Evolutionary conservation across 2,888 invertebrate genomes (phyloP).

Genomic region (Dastarcus helophoroides): DNA sequence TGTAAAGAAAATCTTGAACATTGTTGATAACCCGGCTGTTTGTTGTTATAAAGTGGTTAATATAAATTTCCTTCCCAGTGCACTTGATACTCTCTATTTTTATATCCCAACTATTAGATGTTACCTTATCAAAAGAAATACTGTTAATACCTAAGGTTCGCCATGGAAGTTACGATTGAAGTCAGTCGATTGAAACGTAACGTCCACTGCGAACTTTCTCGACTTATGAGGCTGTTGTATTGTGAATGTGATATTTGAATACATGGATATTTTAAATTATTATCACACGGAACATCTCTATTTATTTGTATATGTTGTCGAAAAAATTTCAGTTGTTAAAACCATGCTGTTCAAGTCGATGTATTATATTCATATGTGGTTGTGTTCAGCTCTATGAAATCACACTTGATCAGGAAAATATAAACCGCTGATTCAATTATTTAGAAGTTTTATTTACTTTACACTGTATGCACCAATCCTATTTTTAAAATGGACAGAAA

Average conservation of each 20-base stretch:
- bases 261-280: slow-evolving; percentile 35
- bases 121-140: slow-evolving; percentile 25
- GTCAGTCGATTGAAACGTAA: too few relatives aligned
- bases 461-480: neutral
- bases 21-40: slow-evolving; percentile 32
- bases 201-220: too few relatives aligned
- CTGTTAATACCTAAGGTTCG: slow-evolving; percentile 24
- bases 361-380: slow-evolving; percentile 31
- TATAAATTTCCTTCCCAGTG: slow-evolving; percentile 20
- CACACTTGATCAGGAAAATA: slow-evolving; percentile 29
- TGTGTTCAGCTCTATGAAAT: slow-evolving; percentile 30
- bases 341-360: slow-evolving; percentile 32
- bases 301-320: slow-evolving; percentile 36
- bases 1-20: too few relatives aligned
- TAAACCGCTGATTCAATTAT: slow-evolving; percentile 27
- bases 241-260: slow-evolving; percentile 41
- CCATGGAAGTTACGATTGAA: too few relatives aligned
- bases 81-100: slow-evolving; percentile 31
- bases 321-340: slow-evolving; percentile 28
- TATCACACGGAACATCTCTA: slow-evolving; percentile 29
- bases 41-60: slow-evolving; percentile 31
- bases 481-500: too few relatives aligned
- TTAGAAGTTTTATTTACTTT: neutral
- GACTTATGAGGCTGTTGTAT: slow-evolving; percentile 37
- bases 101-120: slow-evolving; percentile 32